Base-by-base conservation (phyloP, 2,797 vertebrate genomes). In the Tokudaia muenninki region DNA sequence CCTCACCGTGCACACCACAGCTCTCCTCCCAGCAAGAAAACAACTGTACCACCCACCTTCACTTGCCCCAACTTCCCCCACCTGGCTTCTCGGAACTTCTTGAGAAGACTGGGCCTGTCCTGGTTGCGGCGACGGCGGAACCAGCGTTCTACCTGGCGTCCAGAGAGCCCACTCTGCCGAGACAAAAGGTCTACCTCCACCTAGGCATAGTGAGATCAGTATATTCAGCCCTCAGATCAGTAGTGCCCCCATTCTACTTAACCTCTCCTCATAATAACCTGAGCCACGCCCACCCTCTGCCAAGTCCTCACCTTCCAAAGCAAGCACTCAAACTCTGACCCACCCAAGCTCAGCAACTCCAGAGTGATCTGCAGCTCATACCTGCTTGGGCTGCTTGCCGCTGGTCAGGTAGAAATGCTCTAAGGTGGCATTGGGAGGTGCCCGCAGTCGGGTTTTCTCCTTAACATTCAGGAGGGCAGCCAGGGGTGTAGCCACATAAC, bases 81-180 rank as follows among this genome's bases (percentile, higher is more conserved):
- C 99, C 99, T 99, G 98, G 99, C 99, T 97, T 99, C 99, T 70
- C 99, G 97, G 92, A 99, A 99, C 97, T 99, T 99, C 98, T 99
- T 99, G 17, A 99, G 99, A 91, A 99, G 98, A 94, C 99, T 99
- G 7, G 99, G 99, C 65, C 99, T 97, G 98, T 99, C 99, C 96
- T 99, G 99, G 98, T 99, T 99, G 97, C 99, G 99, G 74, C 99
- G 99, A 61, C 99, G 99, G 31, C 99, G 99, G 98, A 99, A 99
- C 99, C 99, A 99, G 94, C 99, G 98, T 96, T 99, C 99, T 50
- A 99, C 98, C 97, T 99, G 99, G 93, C 99, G 99, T 94, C 99
- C 98, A 0, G 99, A 98, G 94, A 91, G 98, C 61, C 99, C 99
- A 0, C 98, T 99, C 98, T 99, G 98, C 98, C 98, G 99, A 3